These are phyloP conservation scores for Papilio helenus DNA, from an alignment of 1,140 invertebrate species.

Conservation along the genomic window DNA sequence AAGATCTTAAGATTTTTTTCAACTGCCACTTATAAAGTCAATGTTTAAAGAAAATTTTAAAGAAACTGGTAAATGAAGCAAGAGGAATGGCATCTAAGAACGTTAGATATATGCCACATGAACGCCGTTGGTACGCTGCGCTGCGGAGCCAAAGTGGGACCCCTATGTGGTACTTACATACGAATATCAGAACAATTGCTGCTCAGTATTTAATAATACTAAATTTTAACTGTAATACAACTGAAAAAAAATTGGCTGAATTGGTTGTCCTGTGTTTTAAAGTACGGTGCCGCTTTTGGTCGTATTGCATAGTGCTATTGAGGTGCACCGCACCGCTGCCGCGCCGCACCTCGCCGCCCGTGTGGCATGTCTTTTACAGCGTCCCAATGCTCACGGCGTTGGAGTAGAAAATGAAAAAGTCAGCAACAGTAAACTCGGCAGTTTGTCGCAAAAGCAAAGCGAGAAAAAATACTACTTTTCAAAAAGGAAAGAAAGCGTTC, in stretches of 20 bases:
- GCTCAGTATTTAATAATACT: too few species aligned
- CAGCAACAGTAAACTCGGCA: constrained; percentile 12
- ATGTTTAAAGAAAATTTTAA: neutral
- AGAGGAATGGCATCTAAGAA: neutral
- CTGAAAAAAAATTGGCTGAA: too few species aligned
- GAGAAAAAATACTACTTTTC: constrained; percentile 10
- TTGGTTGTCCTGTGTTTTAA: too few species aligned
- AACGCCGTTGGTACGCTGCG: neutral
- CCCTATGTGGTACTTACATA: neutral
- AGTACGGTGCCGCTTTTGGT: neutral
- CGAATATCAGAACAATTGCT: neutral
- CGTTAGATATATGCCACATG: neutral
- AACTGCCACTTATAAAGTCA: neutral
- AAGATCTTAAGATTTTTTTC: too few species aligned
- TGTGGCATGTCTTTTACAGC: neutral
- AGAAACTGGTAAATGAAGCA: neutral
- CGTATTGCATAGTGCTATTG: neutral
- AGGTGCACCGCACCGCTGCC: neutral
- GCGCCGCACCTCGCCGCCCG: neutral
- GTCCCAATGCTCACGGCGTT: constrained; percentile 5
- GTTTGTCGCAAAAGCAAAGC: constrained; percentile 13
- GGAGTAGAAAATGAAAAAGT: neutral
- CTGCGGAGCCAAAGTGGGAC: too few species aligned
- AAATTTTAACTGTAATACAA: too few species aligned
- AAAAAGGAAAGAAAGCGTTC: neutral